These are phyloP conservation scores for Fistularia commersonii DNA, from an alignment of 2,797 vertebrate species.

Conservation along the genomic window DNA sequence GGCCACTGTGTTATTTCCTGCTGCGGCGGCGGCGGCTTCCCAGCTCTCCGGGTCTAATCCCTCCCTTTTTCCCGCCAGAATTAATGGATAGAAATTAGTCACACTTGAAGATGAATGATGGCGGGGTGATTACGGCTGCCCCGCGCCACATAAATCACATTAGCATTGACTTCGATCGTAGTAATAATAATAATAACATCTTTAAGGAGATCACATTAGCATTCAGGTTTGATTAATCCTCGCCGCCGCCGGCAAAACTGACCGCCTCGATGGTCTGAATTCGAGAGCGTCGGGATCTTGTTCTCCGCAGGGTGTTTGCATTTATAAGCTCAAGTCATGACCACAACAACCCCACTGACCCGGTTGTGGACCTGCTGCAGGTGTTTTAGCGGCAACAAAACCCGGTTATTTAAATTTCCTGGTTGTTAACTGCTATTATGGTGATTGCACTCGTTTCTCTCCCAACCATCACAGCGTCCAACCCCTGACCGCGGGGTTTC, in stretches of 20 bases:
- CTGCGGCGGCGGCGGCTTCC: slow-evolving; percentile 31
- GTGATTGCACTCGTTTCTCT: too few species aligned
- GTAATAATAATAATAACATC: slow-evolving; percentile 22
- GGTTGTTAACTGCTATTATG: too few species aligned
- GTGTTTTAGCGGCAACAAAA: too few species aligned
- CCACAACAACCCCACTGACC: too few species aligned
- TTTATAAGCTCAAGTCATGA: too few species aligned
- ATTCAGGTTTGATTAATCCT: slow-evolving; percentile 18
- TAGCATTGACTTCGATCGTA: slow-evolving; percentile 34
- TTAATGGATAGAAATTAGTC: slow-evolving; percentile 47
- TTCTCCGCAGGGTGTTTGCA: too few species aligned
- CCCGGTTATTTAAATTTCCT: too few species aligned
- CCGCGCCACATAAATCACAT: slow-evolving; percentile 37
- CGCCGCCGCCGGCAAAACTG: not conserved
- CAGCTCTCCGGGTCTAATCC: slow-evolving; percentile 25
- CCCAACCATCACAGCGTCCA: too few species aligned
- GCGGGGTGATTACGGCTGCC: slow-evolving; percentile 26
- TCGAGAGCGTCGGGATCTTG: too few species aligned
- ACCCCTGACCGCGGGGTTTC: too few species aligned
- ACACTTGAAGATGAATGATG: slow-evolving; percentile 48
- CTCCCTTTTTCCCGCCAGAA: slow-evolving; percentile 29
- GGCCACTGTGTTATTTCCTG: slow-evolving; percentile 35
- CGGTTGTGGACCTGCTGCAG: too few species aligned
- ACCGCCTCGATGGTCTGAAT: too few species aligned
- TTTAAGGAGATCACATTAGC: slow-evolving; percentile 26